Base-by-base conservation (phyloP, 1,140 invertebrate genomes). In the Drosophila tani region DNA sequence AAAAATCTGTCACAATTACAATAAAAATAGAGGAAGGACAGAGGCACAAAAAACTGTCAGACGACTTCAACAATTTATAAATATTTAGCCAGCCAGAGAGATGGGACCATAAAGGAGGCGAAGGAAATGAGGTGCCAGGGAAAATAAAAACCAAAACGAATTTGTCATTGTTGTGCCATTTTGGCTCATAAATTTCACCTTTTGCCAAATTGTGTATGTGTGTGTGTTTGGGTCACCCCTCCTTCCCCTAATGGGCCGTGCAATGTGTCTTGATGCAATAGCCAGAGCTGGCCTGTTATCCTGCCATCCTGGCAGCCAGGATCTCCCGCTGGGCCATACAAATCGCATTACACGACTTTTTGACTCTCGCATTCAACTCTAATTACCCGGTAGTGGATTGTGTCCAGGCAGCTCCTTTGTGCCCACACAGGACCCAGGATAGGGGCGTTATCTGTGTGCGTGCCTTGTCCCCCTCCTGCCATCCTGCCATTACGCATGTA, bases 301-400 rank as follows among this genome's bases (percentile, higher is more conserved):
- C 57, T 80, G 70, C 9, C 60, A 82, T 71, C 81, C 77, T 88
- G 65, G 27, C 17, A 24, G 32, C 12, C 50, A 70, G 56, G 78
- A 63, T 75, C 60, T 90, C 84, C 85, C 64, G 84, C 85, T 85
- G 85, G 60, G 81, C 69, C 81, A 85, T 88, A 88, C 85, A 90
- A 88, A 88, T 88, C 85, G 85, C 82, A 88, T 88, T 90, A 88
- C 85, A 90, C 78, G 85, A 88, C 85, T 88, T 90, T 87, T 88
- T 80, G 85, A 88, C 85, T 88, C 59, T 35, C 46, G 67, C 85
- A 87, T 87, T 87, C 85, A 84, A 81, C 84, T 87, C 85, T 87
- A 87, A 87, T 87, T 87, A 87, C 84, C 81, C 84, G 84, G 84
- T 87, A 87, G 84, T 88, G 78, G 84, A 79, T 87, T 87, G 77